Evolutionary conservation across 2,797 vertebrate genomes (phyloP).

Genomic region (Acanthurus leucopareius): DNA sequence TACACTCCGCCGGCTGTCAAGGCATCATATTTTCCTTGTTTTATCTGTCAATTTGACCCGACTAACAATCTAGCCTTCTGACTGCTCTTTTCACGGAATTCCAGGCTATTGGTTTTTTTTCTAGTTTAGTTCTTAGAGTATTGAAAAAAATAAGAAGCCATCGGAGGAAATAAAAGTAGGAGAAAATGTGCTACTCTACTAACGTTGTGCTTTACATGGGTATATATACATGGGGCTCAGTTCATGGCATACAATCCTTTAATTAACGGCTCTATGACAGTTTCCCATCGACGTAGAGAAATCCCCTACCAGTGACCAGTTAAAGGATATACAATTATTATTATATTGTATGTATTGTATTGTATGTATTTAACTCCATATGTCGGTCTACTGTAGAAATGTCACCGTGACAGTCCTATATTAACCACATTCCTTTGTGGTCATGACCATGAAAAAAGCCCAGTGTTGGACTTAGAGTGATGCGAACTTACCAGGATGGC

Average conservation of each 20-base stretch:
- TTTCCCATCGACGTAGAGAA: neutral
- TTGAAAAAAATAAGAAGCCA: conserved; percentile 1
- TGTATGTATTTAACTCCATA: neutral
- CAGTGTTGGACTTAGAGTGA: conserved; percentile 24
- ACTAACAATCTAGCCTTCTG: neutral
- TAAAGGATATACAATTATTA: neutral
- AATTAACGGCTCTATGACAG: neutral
- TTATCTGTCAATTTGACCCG: conserved; percentile 28
- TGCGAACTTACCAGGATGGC: conserved; percentile 93
- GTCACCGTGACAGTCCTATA: neutral
- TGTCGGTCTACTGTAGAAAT: neutral
- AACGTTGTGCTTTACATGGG: conserved; percentile 10
- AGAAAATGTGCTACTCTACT: neutral
- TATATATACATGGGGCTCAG: conserved; percentile 1
- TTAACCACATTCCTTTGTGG: neutral
- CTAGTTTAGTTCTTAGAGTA: conserved; percentile 1
- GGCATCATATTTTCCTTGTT: conserved; percentile 42
- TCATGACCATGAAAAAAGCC: neutral
- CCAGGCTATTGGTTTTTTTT: too few relatives aligned
- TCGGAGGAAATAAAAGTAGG: neutral
- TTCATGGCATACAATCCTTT: conserved; percentile 20
- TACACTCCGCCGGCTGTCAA: conserved; percentile 50
- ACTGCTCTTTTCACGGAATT: neutral
- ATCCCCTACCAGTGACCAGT: conserved; percentile 27
- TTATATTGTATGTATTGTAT: too few relatives aligned